Evolutionary conservation across 2,888 invertebrate genomes (phyloP).

Genomic region (Troides helena): DNA sequence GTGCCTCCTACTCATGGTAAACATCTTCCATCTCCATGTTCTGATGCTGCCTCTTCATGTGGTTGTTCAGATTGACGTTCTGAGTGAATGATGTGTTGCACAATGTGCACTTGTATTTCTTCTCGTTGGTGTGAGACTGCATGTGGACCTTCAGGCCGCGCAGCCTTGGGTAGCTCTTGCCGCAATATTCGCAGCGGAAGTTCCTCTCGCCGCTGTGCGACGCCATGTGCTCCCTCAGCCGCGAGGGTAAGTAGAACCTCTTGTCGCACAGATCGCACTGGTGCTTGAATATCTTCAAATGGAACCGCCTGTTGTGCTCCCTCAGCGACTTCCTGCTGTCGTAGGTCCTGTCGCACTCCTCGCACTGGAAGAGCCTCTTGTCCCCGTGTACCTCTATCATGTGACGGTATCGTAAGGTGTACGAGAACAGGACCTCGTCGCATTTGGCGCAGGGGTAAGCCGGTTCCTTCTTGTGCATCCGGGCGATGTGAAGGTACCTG

Average conservation of each 20-base stretch:
- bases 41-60: conserved; percentile 72
- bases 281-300: conserved; percentile 67
- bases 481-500: conserved; percentile 58
- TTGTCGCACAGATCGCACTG: conserved; percentile 78
- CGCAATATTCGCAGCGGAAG: conserved; percentile 64
- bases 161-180: conserved; percentile 64
- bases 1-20: conserved; percentile 31
- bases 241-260: conserved; percentile 70
- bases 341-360: conserved; percentile 65
- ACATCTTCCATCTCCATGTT: conserved; percentile 43
- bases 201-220: conserved; percentile 68
- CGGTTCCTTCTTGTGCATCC: conserved; percentile 63
- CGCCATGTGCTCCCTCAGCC: conserved; percentile 67
- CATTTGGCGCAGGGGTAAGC: conserved; percentile 67
- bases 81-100: conserved; percentile 79
- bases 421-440: conserved; percentile 62
- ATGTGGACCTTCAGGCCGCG: conserved; percentile 76
- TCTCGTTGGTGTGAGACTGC: conserved; percentile 76
- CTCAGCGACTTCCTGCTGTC: conserved; percentile 63
- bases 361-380: conserved; percentile 59
- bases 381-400: conserved; percentile 66
- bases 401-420: conserved; percentile 59
- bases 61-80: conserved; percentile 78
- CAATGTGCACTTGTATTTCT: conserved; percentile 72
- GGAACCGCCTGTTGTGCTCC: conserved; percentile 63